Percentiles rank a stretch among this genome's conserved stretches.
Conservation (phyloP, 2,797 vertebrate species). For the Micropoecilia bifurca region DNA sequence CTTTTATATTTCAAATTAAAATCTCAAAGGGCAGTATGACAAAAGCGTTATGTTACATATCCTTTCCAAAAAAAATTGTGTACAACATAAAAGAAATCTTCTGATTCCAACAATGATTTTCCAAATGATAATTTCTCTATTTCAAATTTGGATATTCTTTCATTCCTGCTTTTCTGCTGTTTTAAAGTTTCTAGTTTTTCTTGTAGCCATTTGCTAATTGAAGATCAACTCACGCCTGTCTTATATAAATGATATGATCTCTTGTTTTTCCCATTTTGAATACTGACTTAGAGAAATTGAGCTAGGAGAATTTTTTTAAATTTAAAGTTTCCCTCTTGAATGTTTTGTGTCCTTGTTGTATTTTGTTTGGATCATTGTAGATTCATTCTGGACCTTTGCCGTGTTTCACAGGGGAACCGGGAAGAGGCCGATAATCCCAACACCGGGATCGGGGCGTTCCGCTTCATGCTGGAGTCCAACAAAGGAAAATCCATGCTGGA, state of each 20-base stretch:
- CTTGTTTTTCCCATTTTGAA: neutral
- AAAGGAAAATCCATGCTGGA: constrained; percentile 99
- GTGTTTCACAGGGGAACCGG: constrained; percentile 86
- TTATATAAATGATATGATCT: neutral
- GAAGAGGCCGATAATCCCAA: constrained; percentile 97
- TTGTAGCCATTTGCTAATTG: neutral
- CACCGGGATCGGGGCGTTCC: constrained; percentile 96
- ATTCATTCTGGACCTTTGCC: neutral
- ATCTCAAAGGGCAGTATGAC: no score
- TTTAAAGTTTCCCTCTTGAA: neutral
- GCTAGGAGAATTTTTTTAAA: neutral
- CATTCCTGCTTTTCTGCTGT: neutral
- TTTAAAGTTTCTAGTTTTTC: neutral
- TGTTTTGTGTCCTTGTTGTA: neutral
- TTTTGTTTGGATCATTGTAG: neutral
- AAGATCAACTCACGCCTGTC: neutral
- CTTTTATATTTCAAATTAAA: no score
- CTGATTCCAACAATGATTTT: no score
- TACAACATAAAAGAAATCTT: no score
- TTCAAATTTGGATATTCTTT: no score
- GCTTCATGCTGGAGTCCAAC: constrained; percentile 98
- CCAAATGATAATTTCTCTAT: no score
- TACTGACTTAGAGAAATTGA: neutral
- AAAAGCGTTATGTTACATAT: no score
- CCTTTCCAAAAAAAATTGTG: no score